phyloP scores from a whole-genome alignment of 2,888 invertebrate genomes.

The Sinotaia quadrata region DNA sequence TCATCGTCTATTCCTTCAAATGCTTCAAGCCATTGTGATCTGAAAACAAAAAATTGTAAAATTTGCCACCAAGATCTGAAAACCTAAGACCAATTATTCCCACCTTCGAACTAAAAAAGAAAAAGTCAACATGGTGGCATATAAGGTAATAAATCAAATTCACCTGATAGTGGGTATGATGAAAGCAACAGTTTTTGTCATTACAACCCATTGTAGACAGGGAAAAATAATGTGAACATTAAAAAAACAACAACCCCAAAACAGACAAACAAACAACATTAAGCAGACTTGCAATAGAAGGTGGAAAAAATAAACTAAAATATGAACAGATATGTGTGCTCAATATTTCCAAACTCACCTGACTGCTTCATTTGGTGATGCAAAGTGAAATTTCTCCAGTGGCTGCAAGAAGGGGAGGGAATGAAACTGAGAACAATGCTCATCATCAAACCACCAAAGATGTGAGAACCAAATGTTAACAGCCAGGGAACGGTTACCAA shows the following conservation, averaged over 20 bases:
- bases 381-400: conserved; percentile 34
- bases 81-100: not conserved
- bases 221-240: too few relatives aligned
- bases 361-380: conserved; percentile 36
- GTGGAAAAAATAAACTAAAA: too few relatives aligned
- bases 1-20: conserved; percentile 21
- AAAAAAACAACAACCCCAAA: too few relatives aligned
- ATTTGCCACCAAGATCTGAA: not conserved
- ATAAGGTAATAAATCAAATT: too few relatives aligned
- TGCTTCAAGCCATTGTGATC: conserved; percentile 20
- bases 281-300: too few relatives aligned
- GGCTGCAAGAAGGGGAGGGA: conserved; percentile 16
- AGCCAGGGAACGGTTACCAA: conserved; percentile 32
- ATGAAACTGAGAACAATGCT: conserved; percentile 22
- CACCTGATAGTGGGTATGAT: too few relatives aligned
- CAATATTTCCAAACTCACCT: too few relatives aligned
- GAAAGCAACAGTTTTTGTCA: too few relatives aligned
- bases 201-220: not conserved
- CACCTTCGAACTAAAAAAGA: too few relatives aligned
- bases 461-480: conserved; percentile 40
- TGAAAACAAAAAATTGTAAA: not conserved
- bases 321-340: too few relatives aligned
- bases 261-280: too few relatives aligned
- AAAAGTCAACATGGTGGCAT: too few relatives aligned
- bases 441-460: conserved; percentile 34